These are phyloP conservation scores for Zaprionus nigranus DNA, from an alignment of 1,140 invertebrate genomes.

Conservation along the genomic window DNA sequence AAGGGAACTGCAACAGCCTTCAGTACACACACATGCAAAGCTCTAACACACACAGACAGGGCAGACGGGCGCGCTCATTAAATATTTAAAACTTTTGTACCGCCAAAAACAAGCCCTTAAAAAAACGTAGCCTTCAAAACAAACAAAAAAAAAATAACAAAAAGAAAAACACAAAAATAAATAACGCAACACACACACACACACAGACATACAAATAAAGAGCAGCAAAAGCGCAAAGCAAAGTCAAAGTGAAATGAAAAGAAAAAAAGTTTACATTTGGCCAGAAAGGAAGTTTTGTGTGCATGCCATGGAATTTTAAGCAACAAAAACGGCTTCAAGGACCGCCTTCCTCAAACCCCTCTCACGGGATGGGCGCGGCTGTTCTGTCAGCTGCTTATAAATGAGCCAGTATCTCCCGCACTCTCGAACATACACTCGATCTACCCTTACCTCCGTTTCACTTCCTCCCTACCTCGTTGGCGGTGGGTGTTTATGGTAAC, in stretches of 20 bases:
- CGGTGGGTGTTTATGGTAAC: constrained; percentile 45
- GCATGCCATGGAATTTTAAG: constrained; percentile 47
- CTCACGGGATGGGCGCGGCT: constrained; percentile 40
- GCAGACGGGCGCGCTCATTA: constrained; percentile 47
- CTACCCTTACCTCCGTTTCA: background rate
- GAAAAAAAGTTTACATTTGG: constrained; percentile 45
- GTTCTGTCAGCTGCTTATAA: constrained; percentile 53
- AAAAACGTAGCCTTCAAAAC: constrained; percentile 34
- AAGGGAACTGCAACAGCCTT: constrained; percentile 35
- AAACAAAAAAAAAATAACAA: background rate
- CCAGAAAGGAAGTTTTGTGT: constrained; percentile 47
- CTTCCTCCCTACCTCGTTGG: background rate
- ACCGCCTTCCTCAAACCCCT: background rate
- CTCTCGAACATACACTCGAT: background rate
- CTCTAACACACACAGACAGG: constrained; percentile 23
- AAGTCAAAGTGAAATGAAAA: constrained; percentile 19
- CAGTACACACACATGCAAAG: constrained; percentile 19
- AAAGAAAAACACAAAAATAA: constrained; percentile 24
- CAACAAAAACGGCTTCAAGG: constrained; percentile 43
- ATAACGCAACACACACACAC: constrained; percentile 14
- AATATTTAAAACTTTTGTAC: constrained; percentile 63
- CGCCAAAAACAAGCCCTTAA: constrained; percentile 37
- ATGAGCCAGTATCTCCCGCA: constrained; percentile 32
- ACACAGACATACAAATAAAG: constrained; percentile 11
- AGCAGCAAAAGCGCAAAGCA: constrained; percentile 21